Evolutionary conservation across 1,140 invertebrate genomes (phyloP), one percentile per base, ranked within the genome.

Genomic region (Hylaeus anthracinus): DNA sequence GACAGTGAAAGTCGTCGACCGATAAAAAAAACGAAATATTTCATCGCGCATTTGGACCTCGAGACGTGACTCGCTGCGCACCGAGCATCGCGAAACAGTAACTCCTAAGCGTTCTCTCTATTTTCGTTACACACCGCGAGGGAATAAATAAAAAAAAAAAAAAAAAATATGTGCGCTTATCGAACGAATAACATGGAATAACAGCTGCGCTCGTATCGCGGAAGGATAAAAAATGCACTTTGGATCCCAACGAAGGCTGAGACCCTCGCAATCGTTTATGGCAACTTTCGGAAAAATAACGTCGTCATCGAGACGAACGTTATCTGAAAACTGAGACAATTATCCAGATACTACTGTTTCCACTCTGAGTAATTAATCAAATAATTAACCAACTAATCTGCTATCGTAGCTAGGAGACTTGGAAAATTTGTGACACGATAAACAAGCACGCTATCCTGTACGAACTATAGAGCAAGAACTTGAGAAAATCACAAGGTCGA

Each of bases 1-100:
- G 43, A 61, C 66, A 53, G 70, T 72, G 63, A 86, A 86, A 86
- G 70, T 81, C 39, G 26, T 45, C 55, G 74, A 65, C 56, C 60
- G 63, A 85, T 74, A 79, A 86, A 86, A 86, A 81, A 67, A 10
- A 51, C 15, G 51, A 70, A 63, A 76, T 69, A 58, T 80, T 72
- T 72, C 63, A 26, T 48, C n/a, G 26, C 10, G 8, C 43, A 14
- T 71, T 48, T 45, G 8, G 51, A 64, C 48, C 37, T 12, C 15
- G 39, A 0, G 3, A 45, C 63, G 64, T 12, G 78, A 75, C 37
- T 12, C 51, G 39, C 45, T 48, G 58, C 58, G 58, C n/a, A 60
- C n/a, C 58, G 15, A 60, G 26, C 58, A 8, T 2, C 26, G 58
- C 58, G 15, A 9, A 15, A 48, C 45, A 48, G 8, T 5, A 48